phyloP scores from a whole-genome alignment of 2,888 invertebrate species.

The Carpatolechia fugitivella region DNA sequence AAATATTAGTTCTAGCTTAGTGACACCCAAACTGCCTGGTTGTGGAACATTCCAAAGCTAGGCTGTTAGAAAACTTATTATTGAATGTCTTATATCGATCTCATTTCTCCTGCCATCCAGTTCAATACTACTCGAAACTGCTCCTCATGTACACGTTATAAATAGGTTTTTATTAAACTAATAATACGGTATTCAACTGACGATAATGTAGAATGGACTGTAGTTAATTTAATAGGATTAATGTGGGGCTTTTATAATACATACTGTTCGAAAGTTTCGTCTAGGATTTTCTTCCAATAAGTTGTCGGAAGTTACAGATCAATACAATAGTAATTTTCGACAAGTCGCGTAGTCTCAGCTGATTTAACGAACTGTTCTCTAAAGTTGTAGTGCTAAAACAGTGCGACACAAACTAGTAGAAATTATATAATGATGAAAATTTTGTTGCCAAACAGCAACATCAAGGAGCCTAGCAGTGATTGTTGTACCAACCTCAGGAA shows the following conservation, averaged over 20 bases:
- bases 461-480: too few species aligned
- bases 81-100: background rate
- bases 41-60: too few species aligned
- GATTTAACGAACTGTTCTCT: too few species aligned
- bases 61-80: too few species aligned
- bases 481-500: too few species aligned
- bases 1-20: background rate
- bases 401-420: too few species aligned
- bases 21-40: background rate
- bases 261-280: conserved; percentile 29
- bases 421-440: too few species aligned
- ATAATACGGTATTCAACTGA: conserved; percentile 57
- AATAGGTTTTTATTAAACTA: conserved; percentile 33
- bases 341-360: too few species aligned
- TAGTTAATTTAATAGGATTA: conserved; percentile 64
- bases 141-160: conserved; percentile 5
- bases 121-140: conserved; percentile 5
- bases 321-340: background rate
- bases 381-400: too few species aligned
- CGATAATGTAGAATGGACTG: conserved; percentile 62
- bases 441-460: too few species aligned
- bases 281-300: conserved; percentile 24
- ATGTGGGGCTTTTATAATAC: conserved; percentile 55
- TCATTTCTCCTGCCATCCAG: background rate
- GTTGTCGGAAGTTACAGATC: background rate